A percentile compares a stretch with the other conserved stretches of the same genome.
Evolutionary conservation across 1,140 invertebrate genomes (phyloP).

Genomic region (Drosophila nigrodunni): DNA sequence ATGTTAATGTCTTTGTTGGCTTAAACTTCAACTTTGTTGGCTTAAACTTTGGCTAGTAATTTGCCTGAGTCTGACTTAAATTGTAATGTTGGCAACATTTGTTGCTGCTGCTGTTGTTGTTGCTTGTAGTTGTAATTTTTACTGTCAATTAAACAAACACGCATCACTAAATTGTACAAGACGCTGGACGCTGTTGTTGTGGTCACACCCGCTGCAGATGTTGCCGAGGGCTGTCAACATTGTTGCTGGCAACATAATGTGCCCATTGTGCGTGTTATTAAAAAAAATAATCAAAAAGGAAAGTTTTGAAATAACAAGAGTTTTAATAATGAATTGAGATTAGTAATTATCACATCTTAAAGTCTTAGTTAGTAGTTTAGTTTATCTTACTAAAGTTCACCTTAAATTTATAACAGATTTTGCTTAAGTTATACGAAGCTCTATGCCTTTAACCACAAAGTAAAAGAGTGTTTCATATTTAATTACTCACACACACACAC

Average conservation of each 20-base stretch:
- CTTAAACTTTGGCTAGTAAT: constrained; percentile 8
- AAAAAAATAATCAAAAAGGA: too few species aligned
- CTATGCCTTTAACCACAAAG: constrained; percentile 1
- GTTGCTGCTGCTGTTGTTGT: not conserved
- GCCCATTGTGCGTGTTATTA: too few species aligned
- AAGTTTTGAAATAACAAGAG: too few species aligned
- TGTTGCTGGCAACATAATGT: constrained; percentile 34
- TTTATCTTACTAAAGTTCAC: too few species aligned
- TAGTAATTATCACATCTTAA: too few species aligned
- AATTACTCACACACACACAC: constrained; percentile 25
- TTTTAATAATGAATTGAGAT: too few species aligned
- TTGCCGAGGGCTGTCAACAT: constrained; percentile 31
- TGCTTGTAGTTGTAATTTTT: too few species aligned
- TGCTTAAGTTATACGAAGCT: not conserved
- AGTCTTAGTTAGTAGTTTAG: too few species aligned
- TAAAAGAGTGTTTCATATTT: constrained; percentile 34
- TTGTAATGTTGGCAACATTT: constrained; percentile 24
- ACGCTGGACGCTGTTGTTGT: constrained; percentile 6
- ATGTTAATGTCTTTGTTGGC: constrained; percentile 36
- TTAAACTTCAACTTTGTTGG: constrained; percentile 14
- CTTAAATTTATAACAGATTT: too few species aligned
- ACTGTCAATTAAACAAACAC: constrained; percentile 27
- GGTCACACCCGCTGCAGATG: constrained; percentile 17
- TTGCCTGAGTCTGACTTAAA: constrained; percentile 5
- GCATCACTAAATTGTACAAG: constrained; percentile 14